Base-by-base conservation (phyloP, 2,797 vertebrate genomes). In the Novumbra hubbsi region DNA sequence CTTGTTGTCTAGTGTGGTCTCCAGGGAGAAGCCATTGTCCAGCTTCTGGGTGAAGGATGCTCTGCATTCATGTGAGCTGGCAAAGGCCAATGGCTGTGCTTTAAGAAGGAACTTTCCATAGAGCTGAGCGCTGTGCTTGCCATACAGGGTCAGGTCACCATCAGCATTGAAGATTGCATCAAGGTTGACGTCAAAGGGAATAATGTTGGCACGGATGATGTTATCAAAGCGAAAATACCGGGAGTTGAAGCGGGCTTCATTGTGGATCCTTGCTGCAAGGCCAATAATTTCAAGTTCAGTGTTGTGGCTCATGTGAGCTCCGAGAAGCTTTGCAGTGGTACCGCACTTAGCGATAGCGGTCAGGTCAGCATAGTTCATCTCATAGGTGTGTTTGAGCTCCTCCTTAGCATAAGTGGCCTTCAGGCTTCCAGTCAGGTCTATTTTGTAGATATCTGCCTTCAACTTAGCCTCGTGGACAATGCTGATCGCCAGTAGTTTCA, bases 321-420 rank as follows among this genome's bases (percentile, higher is more conserved):
- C 95, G 78, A 92, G 85, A 69, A 96, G 16, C 52, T 93, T 97
- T 76, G 94, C 96, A 19, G 87, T 82, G 0, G 96, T 97, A 83
- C 94, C 94, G 78, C 94, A 94, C 86, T 96, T 97, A 60, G 93
- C 88, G 34, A 88, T 94, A 66, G 91, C 92, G 0, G 82, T 84
- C 83, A 95, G 75, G 76, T 95, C 94, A 68, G 90, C 90, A 48
- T 93, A 96, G 4, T 78, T 89, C 17, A 97, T 73, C 72, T 93
- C 85, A 80, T 97, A 99, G 57, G 80, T 89, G 82, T 98, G 96
- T 73, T 92, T 97, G 85, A 98, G 84, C 82, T 97, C 96, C 48
- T 94, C 87, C 45, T 92, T 84, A 17, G 81, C 88, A 50, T 92
- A 93, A 38, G 82, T 78, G 76, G 94, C 93, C 88, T 93, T 94